Conservation (phyloP, 2,797 vertebrate species). For the Kryptolebias ocellatus region DNA sequence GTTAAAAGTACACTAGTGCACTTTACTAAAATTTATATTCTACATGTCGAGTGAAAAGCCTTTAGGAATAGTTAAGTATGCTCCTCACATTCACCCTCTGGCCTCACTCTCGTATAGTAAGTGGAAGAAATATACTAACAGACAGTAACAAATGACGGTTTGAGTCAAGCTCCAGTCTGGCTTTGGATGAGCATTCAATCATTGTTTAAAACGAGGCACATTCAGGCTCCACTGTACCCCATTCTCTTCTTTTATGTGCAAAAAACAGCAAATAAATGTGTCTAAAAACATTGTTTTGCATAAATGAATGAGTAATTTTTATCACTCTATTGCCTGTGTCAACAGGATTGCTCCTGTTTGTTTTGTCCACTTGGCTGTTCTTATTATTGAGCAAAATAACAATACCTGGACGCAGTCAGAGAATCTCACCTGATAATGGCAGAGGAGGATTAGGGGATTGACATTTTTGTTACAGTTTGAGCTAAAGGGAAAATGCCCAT, state of each 20-base stretch:
- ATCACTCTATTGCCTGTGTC: slow-evolving; percentile 2
- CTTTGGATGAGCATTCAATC: slow-evolving; percentile 13
- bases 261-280: neutral
- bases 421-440: neutral
- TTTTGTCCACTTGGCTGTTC: slow-evolving; percentile 1
- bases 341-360: neutral
- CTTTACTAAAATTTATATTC: slow-evolving; percentile 39
- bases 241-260: neutral
- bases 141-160: slow-evolving; percentile 29
- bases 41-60: slow-evolving; percentile 36
- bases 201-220: slow-evolving; percentile 13
- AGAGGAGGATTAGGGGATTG: neutral
- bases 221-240: slow-evolving; percentile 1
- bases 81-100: slow-evolving; percentile 1
- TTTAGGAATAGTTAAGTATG: slow-evolving; percentile 13
- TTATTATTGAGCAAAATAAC: neutral
- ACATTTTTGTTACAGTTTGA: neutral
- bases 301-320: slow-evolving; percentile 18
- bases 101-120: slow-evolving; percentile 24
- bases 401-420: neutral
- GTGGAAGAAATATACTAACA: slow-evolving; percentile 23
- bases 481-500: no score
- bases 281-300: slow-evolving; percentile 15
- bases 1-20: slow-evolving; percentile 29
- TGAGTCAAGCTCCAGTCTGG: slow-evolving; percentile 16